Evolutionary conservation across 1,140 invertebrate species (phyloP).

Genomic region (Mya arenaria): DNA sequence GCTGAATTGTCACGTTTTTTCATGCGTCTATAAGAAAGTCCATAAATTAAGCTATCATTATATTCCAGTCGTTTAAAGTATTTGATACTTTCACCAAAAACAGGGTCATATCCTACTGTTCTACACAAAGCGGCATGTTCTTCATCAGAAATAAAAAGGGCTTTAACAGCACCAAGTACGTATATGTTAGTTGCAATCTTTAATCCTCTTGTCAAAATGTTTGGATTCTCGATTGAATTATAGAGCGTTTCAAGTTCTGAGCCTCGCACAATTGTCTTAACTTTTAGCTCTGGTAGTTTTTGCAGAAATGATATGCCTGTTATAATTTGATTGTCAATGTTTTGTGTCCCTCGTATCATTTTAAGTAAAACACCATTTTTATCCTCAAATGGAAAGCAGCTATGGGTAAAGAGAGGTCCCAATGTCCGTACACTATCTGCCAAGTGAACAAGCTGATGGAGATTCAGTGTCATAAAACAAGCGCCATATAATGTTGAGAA

Average conservation of each 20-base stretch:
- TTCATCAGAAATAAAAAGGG: background rate
- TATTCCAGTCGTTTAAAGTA: slow-evolving; percentile 29
- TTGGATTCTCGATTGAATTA: slow-evolving; percentile 32
- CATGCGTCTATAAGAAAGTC: slow-evolving; percentile 32
- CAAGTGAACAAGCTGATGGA: slow-evolving; percentile 60
- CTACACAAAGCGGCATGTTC: background rate
- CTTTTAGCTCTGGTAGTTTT: slow-evolving; percentile 49
- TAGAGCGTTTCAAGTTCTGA: slow-evolving; percentile 37
- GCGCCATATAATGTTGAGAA: slow-evolving; percentile 36
- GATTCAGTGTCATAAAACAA: slow-evolving; percentile 55
- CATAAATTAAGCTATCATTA: slow-evolving; percentile 10
- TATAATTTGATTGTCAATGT: slow-evolving; percentile 54
- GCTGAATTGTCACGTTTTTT: slow-evolving; percentile 12
- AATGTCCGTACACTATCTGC: slow-evolving; percentile 57
- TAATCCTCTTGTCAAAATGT: background rate
- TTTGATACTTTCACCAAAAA: background rate
- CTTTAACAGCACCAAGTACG: slow-evolving; percentile 31
- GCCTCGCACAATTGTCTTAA: slow-evolving; percentile 14
- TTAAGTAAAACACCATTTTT: slow-evolving; percentile 54
- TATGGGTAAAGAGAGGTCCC: slow-evolving; percentile 57
- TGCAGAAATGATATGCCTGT: slow-evolving; percentile 55
- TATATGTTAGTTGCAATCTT: slow-evolving; percentile 41
- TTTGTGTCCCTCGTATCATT: slow-evolving; percentile 56
- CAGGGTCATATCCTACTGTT: background rate
- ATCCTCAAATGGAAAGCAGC: slow-evolving; percentile 61